phyloP scores from a whole-genome alignment of 2,888 invertebrate species.

The Cheiracanthium punctorium region DNA sequence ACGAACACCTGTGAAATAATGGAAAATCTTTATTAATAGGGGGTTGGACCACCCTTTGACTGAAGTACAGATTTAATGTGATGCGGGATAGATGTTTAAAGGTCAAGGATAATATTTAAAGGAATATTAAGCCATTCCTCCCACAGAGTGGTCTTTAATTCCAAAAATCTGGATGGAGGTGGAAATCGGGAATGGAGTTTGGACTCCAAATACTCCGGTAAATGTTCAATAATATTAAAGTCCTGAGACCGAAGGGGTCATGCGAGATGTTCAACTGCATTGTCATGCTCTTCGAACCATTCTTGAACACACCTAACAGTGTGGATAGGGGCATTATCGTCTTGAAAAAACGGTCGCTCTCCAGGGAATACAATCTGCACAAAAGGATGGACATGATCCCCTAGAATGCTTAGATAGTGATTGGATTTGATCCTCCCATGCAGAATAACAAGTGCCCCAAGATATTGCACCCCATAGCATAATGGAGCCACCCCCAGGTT shows the following conservation, averaged over 20 bases:
- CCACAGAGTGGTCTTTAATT: conserved; percentile 1
- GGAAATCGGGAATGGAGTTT: conserved; percentile 25
- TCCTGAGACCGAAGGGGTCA: conserved; percentile 25
- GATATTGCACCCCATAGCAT: conserved; percentile 39
- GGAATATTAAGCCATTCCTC: too few relatives aligned
- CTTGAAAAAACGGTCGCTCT: conserved; percentile 33
- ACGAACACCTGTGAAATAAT: too few relatives aligned
- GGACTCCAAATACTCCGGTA: conserved; percentile 12
- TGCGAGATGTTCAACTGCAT: conserved; percentile 26
- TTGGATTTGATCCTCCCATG: conserved; percentile 40
- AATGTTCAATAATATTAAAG: conserved; percentile 26
- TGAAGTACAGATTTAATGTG: too few relatives aligned
- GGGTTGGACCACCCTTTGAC: too few relatives aligned
- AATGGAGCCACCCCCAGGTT: conserved; percentile 35
- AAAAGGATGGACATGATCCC: conserved; percentile 16
- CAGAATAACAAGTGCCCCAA: conserved; percentile 43
- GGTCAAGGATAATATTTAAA: too few relatives aligned
- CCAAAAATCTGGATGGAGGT: neutral
- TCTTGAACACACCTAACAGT: conserved; percentile 15
- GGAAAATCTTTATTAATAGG: too few relatives aligned
- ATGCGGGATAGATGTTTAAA: too few relatives aligned
- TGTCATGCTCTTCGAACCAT: conserved; percentile 31
- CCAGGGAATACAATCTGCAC: conserved; percentile 5
- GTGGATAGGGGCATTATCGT: conserved; percentile 13
- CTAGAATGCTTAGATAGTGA: conserved; percentile 33